phyloP scores from a whole-genome alignment of 1,140 invertebrate genomes.

The Anastrepha obliqua region DNA sequence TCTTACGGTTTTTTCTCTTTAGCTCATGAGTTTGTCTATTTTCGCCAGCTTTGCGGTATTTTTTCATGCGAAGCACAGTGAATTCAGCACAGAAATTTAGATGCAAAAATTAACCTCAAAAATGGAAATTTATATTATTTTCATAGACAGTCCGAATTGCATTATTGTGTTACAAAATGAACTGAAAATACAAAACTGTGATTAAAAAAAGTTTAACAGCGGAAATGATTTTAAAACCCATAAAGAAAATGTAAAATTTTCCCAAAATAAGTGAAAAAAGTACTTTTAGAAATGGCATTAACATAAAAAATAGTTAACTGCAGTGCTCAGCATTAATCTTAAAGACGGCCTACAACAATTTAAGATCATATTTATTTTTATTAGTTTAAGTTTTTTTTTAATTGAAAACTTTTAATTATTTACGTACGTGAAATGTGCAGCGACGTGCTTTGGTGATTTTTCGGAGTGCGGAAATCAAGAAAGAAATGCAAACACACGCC shows the following conservation, averaged over 20 bases:
- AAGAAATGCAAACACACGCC: conserved; percentile 18
- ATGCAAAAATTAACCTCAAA: not conserved
- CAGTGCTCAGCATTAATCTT: not conserved
- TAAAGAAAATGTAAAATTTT: not conserved
- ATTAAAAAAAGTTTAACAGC: not conserved
- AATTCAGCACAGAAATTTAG: not conserved
- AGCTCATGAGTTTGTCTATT: not conserved
- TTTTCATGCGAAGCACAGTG: not conserved
- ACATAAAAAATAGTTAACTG: not conserved
- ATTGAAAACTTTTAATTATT: too few species aligned
- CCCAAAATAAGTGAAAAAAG: not conserved
- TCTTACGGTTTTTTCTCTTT: not conserved
- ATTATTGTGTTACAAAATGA: not conserved
- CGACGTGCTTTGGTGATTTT: conserved; percentile 43
- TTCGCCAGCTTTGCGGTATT: not conserved
- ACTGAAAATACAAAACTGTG: not conserved
- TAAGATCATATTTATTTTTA: not conserved
- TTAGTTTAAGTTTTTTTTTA: not conserved
- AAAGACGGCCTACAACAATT: not conserved
- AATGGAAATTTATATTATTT: not conserved
- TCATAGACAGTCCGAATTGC: not conserved
- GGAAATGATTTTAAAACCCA: not conserved
- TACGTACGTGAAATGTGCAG: not conserved
- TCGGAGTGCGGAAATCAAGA: conserved; percentile 28
- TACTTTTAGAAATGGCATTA: not conserved